A percentile compares a stretch with the other conserved stretches of the same genome.
Conservation (phyloP, 2,797 vertebrate genomes). For the Betta splendens region DNA sequence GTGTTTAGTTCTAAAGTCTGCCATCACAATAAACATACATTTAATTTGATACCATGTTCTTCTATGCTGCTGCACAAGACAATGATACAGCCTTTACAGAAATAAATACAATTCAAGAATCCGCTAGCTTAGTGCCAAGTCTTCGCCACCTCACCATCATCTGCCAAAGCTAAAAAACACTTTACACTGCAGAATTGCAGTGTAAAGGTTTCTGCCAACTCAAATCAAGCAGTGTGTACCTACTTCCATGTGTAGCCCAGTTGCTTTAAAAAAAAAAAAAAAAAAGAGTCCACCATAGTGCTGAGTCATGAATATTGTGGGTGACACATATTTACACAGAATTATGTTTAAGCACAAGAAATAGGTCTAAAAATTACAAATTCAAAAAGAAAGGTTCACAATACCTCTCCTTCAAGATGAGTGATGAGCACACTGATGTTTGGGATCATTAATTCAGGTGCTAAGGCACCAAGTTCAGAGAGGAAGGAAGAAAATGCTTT, state of each 20-base stretch:
- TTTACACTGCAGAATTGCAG: no score
- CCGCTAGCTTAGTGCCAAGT: not conserved
- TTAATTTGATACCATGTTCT: no score
- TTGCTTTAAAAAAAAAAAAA: no score
- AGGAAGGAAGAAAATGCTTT: conserved; percentile 90
- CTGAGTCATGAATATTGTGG: conserved; percentile 1
- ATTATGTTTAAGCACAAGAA: no score
- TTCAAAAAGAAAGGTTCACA: not conserved
- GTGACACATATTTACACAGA: no score
- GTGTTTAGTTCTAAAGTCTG: no score
- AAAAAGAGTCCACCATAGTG: not conserved
- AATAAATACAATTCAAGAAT: not conserved
- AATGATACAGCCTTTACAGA: not conserved
- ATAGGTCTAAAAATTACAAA: no score
- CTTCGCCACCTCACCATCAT: not conserved
- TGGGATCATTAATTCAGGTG: conserved; percentile 87
- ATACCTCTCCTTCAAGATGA: conserved; percentile 94
- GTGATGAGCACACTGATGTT: conserved; percentile 91
- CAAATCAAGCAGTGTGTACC: not conserved
- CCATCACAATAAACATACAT: not conserved
- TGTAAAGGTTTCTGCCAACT: conserved; percentile 4
- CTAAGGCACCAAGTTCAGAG: conserved; percentile 85
- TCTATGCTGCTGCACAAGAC: not conserved
- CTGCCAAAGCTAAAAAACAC: conserved; percentile 7
- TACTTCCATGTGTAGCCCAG: not conserved